Base-by-base conservation (phyloP, 2,113 vertebrate genomes). In the Pseudorasbora parva region DNA sequence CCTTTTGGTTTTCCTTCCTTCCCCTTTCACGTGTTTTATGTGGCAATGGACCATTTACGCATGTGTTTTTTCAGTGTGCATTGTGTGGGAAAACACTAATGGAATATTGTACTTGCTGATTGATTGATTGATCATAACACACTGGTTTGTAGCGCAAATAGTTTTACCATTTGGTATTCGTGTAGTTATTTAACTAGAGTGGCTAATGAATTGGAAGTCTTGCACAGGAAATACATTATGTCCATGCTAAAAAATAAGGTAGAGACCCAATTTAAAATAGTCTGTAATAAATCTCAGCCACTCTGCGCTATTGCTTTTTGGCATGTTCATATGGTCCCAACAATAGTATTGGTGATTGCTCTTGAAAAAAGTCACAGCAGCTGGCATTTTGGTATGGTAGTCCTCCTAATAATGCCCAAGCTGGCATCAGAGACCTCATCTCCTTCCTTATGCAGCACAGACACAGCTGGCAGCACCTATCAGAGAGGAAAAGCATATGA, bases 391-490 rank as follows among this genome's bases (percentile, higher is more conserved):
- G 72, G 15, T 27, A 33, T 37, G 33, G 27, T 41, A 69, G 78
- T 68, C 8, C 30, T 84, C 51, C 62, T 59, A 75, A 83, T 83
- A 68, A 80, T 45, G 30, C 23, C 33, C 76, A 80, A 73, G 47
- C 62, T 66, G 82, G 69, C 47, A 68, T 72, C 54, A 71, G 25
- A 80, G 45, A 30, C 25, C 60, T 49, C 57, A 76, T 84, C 77
- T 76, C 79, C 49, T 27, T 76, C 79, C 49, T 27, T 54, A 51
- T 78, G 45, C 21, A 57, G 45, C 77, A 47, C 56, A 87, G 69
- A 56, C 75, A 25, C 83, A 86, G 85, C 87, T 86, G 87, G 85
- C 69, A 80, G 71, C 27, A 47, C 72, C 59, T 81, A 71, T 88
- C 77, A 78, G 66, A 45, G 85, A 82, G 49, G 51, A 71, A 86